Percentiles rank a stretch among this genome's conserved stretches.
Conservation (phyloP, 2,797 vertebrate species). For the Sylvia borin region DNA sequence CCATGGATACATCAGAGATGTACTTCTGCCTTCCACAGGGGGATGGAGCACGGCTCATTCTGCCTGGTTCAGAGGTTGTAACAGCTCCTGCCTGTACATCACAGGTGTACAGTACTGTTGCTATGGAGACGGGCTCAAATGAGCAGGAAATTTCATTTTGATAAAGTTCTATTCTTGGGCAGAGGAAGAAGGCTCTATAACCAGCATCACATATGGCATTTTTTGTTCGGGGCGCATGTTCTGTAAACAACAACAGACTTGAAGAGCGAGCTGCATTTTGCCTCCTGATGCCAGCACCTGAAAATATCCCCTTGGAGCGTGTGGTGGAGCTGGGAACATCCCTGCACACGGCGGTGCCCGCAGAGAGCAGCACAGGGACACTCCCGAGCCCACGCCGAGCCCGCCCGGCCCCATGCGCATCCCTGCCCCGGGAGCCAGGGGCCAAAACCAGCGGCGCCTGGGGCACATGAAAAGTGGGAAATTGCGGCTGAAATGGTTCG, state of each 20-base stretch:
- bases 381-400: accelerated
- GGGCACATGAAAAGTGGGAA: not conserved
- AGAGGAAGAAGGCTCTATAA: conserved; percentile 29
- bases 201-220: not conserved
- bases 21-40: not conserved
- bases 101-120: conserved; percentile 35
- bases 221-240: not conserved
- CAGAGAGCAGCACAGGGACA: accelerated
- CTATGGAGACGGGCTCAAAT: conserved; percentile 43
- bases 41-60: not conserved
- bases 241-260: not conserved
- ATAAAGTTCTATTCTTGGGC: conserved; percentile 54
- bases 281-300: not conserved
- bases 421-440: accelerated
- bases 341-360: accelerated
- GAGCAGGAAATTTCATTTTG: conserved; percentile 48
- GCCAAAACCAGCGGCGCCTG: accelerated
- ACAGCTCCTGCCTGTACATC: not conserved
- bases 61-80: conserved; percentile 28
- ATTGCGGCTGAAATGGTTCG: accelerated
- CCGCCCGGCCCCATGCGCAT: accelerated
- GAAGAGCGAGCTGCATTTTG: not conserved
- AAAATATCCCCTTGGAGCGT: not conserved
- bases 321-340: not conserved
- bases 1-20: not conserved